phyloP scores from a whole-genome alignment of 2,797 vertebrate genomes.

The Sebastes hopkinsi region DNA sequence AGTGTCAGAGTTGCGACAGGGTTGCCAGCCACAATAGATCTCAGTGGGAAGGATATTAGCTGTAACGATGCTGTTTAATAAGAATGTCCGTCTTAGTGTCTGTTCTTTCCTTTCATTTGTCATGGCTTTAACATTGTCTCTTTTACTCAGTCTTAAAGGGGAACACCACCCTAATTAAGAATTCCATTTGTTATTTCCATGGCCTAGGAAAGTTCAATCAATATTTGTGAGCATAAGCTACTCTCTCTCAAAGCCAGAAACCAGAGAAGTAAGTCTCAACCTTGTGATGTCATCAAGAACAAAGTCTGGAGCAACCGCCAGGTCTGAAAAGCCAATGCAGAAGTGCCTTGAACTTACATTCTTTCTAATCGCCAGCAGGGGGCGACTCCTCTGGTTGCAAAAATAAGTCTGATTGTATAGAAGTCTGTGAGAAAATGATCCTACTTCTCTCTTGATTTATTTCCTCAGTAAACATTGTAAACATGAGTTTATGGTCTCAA shows the following conservation, averaged over 20 bases:
- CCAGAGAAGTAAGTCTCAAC: background rate
- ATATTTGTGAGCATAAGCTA: no score
- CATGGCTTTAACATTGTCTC: constrained; percentile 12
- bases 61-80: constrained; percentile 57
- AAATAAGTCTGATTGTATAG: no score
- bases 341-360: no score
- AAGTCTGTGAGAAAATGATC: no score
- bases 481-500: no score
- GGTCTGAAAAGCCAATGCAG: no score
- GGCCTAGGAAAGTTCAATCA: background rate
- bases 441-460: no score
- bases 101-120: constrained; percentile 13
- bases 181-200: background rate
- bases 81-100: constrained; percentile 11
- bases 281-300: background rate
- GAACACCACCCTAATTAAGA: background rate
- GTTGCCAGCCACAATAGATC: constrained; percentile 43
- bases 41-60: constrained; percentile 52
- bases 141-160: background rate
- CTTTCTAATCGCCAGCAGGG: no score
- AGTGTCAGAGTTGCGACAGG: constrained; percentile 35
- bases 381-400: no score
- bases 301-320: background rate
- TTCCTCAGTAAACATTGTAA: no score
- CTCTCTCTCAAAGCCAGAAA: background rate